Evolutionary conservation across 2,113 vertebrate species (phyloP), one percentile per base, ranked within the genome.

Genomic region (Ornithorhynchus anatinus): DNA sequence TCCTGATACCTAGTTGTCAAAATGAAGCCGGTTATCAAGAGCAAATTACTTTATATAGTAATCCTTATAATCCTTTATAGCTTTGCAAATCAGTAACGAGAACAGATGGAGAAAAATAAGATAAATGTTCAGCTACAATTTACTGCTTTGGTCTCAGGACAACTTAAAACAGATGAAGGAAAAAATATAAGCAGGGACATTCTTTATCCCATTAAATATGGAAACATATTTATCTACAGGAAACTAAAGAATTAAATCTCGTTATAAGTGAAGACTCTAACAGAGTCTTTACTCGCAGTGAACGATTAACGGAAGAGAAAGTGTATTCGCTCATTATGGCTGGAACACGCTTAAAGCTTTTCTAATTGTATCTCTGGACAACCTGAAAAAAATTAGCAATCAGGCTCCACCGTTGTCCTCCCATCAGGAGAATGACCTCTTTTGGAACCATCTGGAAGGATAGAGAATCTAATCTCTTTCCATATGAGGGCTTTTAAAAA

Each of bases 1-100:
- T 44, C 65, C 50, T 63, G 52, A 13, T 58, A 37, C 40, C 15
- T 23, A 42, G 19, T 50, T 61, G 50, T 79, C 62, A 58, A 63
- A 69, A 77, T 56, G 36, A 76, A 77, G 29, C 39, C 61, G 77
- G 51, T 62, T 57, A 29, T 50, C 47, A 60, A 53, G n/a, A 62
- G 51, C 32, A 67, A 22, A 60, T 67, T 51, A 79, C 45, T 51
- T 51, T 32, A n/a, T n/a, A 22, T 25, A 39, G 31, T 32, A 7
- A 52, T 59, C 69, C 14, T 33, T 48, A 45, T 36, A 16, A 61
- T n/a, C n/a, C n/a, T n/a, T 39, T 65, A 69, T 17, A 65, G 76
- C 13, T 8, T 59, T 59, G 9, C 19, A 47, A 66, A 7, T 74
- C 15, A 47, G 5, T 44, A 69, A 68, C n/a, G 1, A 56, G 50